Base-by-base conservation (phyloP, 2,113 vertebrate species). In the Falco punctatus region DNA sequence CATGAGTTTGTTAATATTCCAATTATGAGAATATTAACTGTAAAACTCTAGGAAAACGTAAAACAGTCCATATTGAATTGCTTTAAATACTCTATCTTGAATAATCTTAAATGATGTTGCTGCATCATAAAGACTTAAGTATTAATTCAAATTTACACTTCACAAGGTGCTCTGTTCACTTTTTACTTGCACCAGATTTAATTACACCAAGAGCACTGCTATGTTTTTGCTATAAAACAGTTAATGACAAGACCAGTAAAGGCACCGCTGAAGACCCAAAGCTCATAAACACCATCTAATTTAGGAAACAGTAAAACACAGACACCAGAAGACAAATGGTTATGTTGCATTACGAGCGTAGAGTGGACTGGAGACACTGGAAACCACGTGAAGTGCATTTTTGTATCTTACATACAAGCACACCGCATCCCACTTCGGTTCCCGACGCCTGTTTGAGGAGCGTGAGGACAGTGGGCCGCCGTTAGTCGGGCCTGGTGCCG, bases 281-380 rank as follows among this genome's bases (percentile, higher is more conserved):
- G 35, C 44, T 81, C 67, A 55, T 57, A 32, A 80, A 87, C 77
- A 3, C 46, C 5, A 15, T 27, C 51, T 46, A 22, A 32, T 70
- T 62, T 62, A 69, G n/a, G 28, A 57, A 64, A 65, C 13, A n/a
- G 59, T 42, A 38, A 79, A 67, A 42, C 0, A 64, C 0, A 64
- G 54, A n/a, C 38, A n/a, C 13, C 0, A 1, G 24, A 69, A 48
- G 46, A 52, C 40, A 48, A 81, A 42, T 1, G 17, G 30, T 66
- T 16, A 4, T 26, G 54, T 54, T 59, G n/a, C 0, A 0, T 58
- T 9, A 40, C 0, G 2, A 38, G 26, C 0, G 4, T 46, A 33
- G 40, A 66, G 83, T 1, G 0, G 51, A 27, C 33, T 23, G 4
- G 35, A 48, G 74, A 48, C 1, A 9, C 33, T 26, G 4, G 3